phyloP scores from a whole-genome alignment of 2,113 vertebrate genomes.

The Heterochromis multidens region DNA sequence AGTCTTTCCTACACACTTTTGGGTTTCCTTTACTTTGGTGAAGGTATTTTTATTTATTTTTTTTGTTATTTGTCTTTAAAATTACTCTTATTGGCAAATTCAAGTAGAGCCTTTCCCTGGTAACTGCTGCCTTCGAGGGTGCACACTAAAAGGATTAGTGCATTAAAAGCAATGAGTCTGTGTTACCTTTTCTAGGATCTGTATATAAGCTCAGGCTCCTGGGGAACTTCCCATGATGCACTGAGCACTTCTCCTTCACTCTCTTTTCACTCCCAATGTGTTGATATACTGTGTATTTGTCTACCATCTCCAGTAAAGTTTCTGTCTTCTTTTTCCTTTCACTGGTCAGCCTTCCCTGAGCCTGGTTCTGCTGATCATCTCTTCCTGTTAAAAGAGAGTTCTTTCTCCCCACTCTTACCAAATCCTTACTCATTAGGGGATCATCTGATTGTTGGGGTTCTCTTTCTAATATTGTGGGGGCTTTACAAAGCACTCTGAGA shows the following conservation, averaged over 20 bases:
- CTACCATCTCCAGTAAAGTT: background rate
- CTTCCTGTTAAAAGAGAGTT: no score
- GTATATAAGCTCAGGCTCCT: background rate
- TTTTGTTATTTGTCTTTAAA: background rate
- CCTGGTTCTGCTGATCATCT: no score
- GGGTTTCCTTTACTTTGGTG: background rate
- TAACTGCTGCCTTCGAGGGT: background rate
- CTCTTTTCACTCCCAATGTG: background rate
- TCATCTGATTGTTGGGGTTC: background rate
- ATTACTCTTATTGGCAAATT: background rate
- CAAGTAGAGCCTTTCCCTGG: background rate
- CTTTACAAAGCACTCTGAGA: background rate
- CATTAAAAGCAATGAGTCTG: background rate
- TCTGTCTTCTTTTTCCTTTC: no score
- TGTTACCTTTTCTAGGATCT: background rate
- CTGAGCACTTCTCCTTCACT: rapidly evolving
- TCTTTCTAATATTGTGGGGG: background rate
- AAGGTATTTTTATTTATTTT: background rate
- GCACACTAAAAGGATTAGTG: no score
- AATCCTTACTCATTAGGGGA: background rate
- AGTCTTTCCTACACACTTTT: background rate
- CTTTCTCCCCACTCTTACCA: background rate
- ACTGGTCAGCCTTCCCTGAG: no score
- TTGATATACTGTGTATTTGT: background rate
- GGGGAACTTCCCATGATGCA: background rate